A percentile compares a stretch with the other conserved stretches of the same genome.
These are phyloP conservation scores for Schizotus pectinicornis DNA, from an alignment of 2,888 invertebrate genomes.

Conservation along the genomic window DNA sequence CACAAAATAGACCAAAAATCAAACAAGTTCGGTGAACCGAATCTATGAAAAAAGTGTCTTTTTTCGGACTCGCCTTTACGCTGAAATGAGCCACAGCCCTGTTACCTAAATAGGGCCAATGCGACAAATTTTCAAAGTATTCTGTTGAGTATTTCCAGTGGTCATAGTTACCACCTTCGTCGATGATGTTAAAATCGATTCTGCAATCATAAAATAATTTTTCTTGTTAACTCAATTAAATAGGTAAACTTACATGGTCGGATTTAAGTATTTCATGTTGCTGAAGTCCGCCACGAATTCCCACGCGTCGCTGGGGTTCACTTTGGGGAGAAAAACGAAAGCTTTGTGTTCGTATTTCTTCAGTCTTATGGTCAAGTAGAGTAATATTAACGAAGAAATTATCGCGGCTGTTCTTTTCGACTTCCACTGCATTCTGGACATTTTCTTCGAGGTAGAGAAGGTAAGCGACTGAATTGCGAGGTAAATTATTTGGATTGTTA, in stretches of 20 bases:
- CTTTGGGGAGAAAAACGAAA: constrained; percentile 62
- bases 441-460: constrained; percentile 24
- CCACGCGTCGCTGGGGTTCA: constrained; percentile 69
- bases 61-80: constrained; percentile 60
- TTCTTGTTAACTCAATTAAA: neutral
- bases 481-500: too few species aligned
- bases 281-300: constrained; percentile 78
- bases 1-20: constrained; percentile 62
- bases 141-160: constrained; percentile 73
- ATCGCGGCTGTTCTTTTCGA: constrained; percentile 42
- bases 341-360: constrained; percentile 57
- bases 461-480: too few species aligned
- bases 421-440: constrained; percentile 52
- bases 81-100: constrained; percentile 65
- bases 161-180: constrained; percentile 70
- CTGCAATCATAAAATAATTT: constrained; percentile 53
- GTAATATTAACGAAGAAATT: constrained; percentile 37
- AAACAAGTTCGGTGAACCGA: constrained; percentile 72
- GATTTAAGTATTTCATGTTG: constrained; percentile 73
- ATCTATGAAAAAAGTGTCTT: constrained; percentile 62
- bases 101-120: constrained; percentile 69
- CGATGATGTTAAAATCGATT: constrained; percentile 66
- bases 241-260: constrained; percentile 69
- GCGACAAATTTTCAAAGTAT: constrained; percentile 69
- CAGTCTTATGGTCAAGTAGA: constrained; percentile 49